Evolutionary conservation across 2,888 invertebrate species (phyloP), one percentile per base, ranked within the genome.

Genomic region (Rhingia rostrata): DNA sequence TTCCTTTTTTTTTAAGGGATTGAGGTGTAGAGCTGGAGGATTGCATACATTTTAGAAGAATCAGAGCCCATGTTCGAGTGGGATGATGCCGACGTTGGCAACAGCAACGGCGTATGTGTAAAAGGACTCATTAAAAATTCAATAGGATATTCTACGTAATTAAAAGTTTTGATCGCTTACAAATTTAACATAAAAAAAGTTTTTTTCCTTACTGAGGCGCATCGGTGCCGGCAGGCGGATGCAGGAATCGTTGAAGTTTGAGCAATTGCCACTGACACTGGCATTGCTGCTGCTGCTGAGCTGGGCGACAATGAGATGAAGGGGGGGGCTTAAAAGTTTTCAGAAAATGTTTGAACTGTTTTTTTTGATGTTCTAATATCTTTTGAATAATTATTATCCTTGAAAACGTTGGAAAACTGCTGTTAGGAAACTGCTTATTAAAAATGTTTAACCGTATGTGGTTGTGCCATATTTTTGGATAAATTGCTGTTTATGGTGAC

Each of bases 141-240:
- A 69, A 70, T 78, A 67, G 83, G 73, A 58, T 73, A 79, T 79
- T 83, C 73, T 83, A 72, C 51, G 83, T 78, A 83, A 83, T 83
- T 83, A 83, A 83, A 83, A 83, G 73, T 83, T 83, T 78, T 58
- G 54, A 69, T 61, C 66, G 51, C 49, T 58, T 54, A 39, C 53
- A 61, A 43, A 54, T 61, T 54, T 77, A 47, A 58, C 41, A 74
- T n/a, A 12, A 60, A 61, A 66, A 69, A 30, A 22, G 2, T 22
- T 22, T 67, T 69, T 43, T 51, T 33, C 41, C 33, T 41, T 53
- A 39, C 12, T 22, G 54, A 58, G 75, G 43, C 47, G 33, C 54
- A 39, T 37, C n/a, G 32, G 45, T 41, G 43, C n/a, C 4, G 0
- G 32, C 47, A 35, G 12, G 10, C 9, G 49, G 14, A 32, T 9